Percentiles rank a stretch among this genome's conserved stretches.
Evolutionary conservation across 1,140 invertebrate genomes (phyloP).

Genomic region (Tribolium castaneum): DNA sequence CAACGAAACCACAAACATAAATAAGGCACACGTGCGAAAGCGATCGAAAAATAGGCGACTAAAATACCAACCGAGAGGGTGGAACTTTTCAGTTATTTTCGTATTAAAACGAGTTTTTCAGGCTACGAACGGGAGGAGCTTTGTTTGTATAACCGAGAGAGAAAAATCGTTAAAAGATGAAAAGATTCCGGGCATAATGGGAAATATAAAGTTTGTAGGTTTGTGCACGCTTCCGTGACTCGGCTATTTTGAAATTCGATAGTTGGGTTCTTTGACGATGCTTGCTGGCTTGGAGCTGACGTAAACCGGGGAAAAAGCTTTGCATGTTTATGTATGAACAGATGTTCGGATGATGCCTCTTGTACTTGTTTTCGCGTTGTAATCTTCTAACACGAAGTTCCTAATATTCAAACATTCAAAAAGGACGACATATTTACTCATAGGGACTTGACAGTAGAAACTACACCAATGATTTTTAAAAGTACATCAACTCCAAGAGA

Average conservation of each 20-base stretch:
- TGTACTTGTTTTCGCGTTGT: neutral
- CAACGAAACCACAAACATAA: conserved; percentile 63
- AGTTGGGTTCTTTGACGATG: neutral
- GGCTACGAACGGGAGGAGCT: no score
- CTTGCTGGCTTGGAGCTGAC: neutral
- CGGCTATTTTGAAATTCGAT: neutral
- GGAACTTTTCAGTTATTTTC: neutral
- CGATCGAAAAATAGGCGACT: neutral
- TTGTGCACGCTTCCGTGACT: conserved; percentile 3
- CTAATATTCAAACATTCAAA: neutral
- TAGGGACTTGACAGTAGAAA: no score
- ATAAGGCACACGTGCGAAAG: conserved; percentile 26
- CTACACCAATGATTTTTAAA: no score
- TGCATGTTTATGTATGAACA: conserved; percentile 8
- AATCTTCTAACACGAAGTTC: neutral
- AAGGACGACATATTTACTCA: no score
- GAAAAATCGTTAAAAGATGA: neutral
- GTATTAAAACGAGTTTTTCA: no score
- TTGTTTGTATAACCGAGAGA: neutral
- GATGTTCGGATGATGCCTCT: neutral
- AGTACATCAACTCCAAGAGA: no score
- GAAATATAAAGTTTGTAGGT: neutral
- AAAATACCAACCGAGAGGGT: neutral
- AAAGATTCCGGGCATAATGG: neutral
- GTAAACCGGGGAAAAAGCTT: neutral